These are phyloP conservation scores for Ficedula albicollis DNA, from an alignment of 2,797 vertebrate genomes.

Conservation along the genomic window DNA sequence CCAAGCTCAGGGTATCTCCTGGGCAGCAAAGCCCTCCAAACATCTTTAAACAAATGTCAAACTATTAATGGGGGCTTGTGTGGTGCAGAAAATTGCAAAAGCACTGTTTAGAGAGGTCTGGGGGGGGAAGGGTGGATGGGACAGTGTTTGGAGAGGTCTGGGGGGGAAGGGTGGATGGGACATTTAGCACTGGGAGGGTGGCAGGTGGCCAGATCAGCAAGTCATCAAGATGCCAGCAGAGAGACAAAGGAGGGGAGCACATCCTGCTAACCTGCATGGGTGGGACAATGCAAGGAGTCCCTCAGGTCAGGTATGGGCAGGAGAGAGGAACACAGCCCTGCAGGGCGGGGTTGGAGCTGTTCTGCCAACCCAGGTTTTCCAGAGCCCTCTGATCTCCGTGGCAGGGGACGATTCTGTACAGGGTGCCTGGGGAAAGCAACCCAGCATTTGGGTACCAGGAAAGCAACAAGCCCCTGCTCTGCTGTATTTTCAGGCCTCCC, in stretches of 20 bases:
- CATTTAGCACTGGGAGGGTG: background rate
- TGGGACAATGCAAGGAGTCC: background rate
- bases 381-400: accelerated
- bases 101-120: background rate
- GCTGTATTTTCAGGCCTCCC: background rate
- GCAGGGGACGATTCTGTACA: background rate
- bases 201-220: background rate
- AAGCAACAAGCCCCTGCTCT: background rate
- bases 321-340: background rate
- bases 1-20: background rate
- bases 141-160: too few relatives aligned
- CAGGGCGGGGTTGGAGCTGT: background rate
- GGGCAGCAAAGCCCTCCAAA: background rate
- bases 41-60: background rate
- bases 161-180: background rate
- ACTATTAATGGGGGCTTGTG: background rate
- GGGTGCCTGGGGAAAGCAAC: background rate
- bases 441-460: background rate
- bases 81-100: background rate
- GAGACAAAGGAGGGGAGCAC: background rate
- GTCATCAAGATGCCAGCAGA: background rate
- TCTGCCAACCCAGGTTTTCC: background rate
- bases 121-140: background rate
- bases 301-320: background rate
- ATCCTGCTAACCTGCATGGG: accelerated